A percentile compares a stretch with the other conserved stretches of the same genome.
Evolutionary conservation across 2,113 vertebrate genomes (phyloP).

Genomic region (Pygoscelis adeliae): DNA sequence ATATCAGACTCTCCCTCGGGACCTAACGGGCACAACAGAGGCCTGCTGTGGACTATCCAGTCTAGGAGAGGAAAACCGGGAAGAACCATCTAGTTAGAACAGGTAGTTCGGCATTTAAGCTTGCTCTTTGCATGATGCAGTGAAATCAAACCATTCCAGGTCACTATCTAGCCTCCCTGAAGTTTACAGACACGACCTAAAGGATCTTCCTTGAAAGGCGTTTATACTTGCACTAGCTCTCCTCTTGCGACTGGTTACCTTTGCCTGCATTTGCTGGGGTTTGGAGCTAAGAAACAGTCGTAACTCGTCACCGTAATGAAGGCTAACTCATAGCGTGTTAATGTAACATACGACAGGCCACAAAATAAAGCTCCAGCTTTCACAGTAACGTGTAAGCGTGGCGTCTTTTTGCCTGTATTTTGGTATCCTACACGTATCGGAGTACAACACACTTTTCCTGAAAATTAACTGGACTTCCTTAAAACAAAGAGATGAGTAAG

Average conservation of each 20-base stretch:
- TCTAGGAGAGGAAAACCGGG: not conserved
- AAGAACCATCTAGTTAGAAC: not conserved
- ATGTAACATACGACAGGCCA: rapidly evolving
- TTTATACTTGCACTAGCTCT: not conserved
- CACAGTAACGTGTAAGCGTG: not conserved
- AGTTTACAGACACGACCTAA: not conserved
- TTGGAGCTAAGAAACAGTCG: not conserved
- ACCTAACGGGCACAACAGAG: not conserved
- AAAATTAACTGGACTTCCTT: not conserved
- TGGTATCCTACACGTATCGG: not conserved
- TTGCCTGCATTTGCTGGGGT: not conserved
- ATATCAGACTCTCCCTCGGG: not conserved
- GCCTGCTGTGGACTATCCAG: not conserved
- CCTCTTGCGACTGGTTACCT: not conserved
- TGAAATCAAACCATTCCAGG: not conserved
- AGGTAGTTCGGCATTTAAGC: not conserved
- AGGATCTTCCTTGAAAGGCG: not conserved
- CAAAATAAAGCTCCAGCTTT: constrained; percentile 45
- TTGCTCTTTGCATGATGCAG: not conserved
- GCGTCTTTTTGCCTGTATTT: not conserved
- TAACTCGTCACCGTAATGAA: rapidly evolving
- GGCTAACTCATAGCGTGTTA: not conserved
- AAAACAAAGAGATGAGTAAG: not conserved
- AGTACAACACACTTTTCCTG: rapidly evolving
- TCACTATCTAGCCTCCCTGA: not conserved